phyloP scores from a whole-genome alignment of 2,888 invertebrate genomes.

The Ctenicera cuprea region DNA sequence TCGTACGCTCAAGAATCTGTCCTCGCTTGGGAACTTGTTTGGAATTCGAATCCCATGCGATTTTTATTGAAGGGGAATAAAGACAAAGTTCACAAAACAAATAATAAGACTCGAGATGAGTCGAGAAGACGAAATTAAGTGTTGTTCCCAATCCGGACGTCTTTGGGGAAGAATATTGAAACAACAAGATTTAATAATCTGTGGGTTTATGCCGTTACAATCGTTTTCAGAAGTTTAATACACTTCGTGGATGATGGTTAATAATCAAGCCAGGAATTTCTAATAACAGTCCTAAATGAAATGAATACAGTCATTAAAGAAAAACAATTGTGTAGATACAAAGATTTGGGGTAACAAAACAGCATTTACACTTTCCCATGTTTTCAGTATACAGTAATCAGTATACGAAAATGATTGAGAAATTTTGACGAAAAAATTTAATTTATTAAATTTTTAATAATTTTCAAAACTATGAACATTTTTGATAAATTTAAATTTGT shows the following conservation, averaged over 20 bases:
- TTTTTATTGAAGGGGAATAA: conserved; percentile 2
- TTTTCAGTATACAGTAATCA: too few relatives aligned
- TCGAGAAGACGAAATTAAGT: conserved; percentile 19
- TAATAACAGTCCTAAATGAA: background rate
- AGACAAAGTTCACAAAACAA: conserved; percentile 16
- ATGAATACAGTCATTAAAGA: background rate
- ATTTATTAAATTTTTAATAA: too few relatives aligned
- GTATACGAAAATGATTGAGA: too few relatives aligned
- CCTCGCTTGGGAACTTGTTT: background rate
- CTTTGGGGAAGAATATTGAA: conserved; percentile 7
- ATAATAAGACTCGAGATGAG: conserved; percentile 12
- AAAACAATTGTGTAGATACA: too few relatives aligned
- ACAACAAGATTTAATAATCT: conserved; percentile 16
- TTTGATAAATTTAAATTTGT: too few relatives aligned
- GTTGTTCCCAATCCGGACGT: background rate
- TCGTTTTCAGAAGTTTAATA: conserved; percentile 4
- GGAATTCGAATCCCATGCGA: conserved; percentile 22
- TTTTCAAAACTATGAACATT: too few relatives aligned
- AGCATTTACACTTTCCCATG: too few relatives aligned
- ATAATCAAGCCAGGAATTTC: background rate
- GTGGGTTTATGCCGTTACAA: conserved; percentile 5
- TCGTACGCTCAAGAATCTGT: background rate
- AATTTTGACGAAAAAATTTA: too few relatives aligned
- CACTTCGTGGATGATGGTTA: background rate
- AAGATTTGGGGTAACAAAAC: too few relatives aligned